Percentiles rank a stretch among this genome's conserved stretches.
These are phyloP conservation scores for Sorex fumeus DNA, from an alignment of 2,113 vertebrate species.

Conservation along the genomic window DNA sequence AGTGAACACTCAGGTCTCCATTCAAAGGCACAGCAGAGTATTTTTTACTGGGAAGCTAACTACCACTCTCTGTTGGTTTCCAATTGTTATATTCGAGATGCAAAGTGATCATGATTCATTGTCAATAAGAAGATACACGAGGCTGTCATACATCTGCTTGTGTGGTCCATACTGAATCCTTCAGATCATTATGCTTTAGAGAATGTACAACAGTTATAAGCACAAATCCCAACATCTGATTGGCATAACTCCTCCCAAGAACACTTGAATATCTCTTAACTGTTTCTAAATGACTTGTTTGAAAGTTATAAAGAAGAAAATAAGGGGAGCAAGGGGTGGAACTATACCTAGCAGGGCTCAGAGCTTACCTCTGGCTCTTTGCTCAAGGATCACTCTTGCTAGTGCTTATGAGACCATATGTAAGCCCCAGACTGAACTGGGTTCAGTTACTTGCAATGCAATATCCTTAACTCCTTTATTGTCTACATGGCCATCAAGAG, in stretches of 20 bases:
- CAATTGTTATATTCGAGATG: neutral
- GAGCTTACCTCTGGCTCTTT: too few relatives aligned
- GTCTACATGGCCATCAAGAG: neutral
- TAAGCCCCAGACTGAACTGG: too few relatives aligned
- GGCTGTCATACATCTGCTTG: neutral
- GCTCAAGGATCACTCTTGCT: too few relatives aligned
- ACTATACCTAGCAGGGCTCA: too few relatives aligned
- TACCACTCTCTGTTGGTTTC: neutral
- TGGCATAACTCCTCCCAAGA: neutral
- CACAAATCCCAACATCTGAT: neutral
- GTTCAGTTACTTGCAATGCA: too few relatives aligned
- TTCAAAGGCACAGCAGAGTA: neutral
- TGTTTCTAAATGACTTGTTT: neutral
- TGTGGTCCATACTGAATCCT: neutral
- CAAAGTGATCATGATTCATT: neutral
- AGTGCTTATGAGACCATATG: too few relatives aligned
- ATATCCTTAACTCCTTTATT: too few relatives aligned
- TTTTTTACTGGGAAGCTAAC: neutral
- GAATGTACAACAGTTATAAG: neutral
- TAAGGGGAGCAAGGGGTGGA: too few relatives aligned
- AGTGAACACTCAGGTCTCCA: neutral
- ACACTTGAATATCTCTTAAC: neutral
- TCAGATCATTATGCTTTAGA: neutral
- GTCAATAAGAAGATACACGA: neutral
- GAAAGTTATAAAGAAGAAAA: neutral